Evolutionary conservation across 2,113 vertebrate species (phyloP), one percentile per base, ranked within the genome.

Genomic region (Motacilla alba): DNA sequence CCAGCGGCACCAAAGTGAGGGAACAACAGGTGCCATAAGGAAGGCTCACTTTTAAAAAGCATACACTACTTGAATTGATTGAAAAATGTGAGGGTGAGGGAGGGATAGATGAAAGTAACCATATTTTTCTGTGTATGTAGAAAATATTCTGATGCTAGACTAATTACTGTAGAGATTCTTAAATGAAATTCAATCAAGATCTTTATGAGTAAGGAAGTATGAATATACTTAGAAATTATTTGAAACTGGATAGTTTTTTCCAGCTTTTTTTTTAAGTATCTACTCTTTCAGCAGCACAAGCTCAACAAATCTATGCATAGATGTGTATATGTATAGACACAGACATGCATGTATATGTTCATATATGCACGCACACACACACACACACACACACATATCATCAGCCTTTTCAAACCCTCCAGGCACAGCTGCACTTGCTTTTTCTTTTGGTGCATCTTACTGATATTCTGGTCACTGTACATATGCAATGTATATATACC

Each of bases 261-360:
- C 1, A 4, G 12, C 7, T 3, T 10, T 43, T 53, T 69, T 63
- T 66, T 63, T 55, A 11, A 21, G 30, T 21, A 12, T 13, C 1
- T 67, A 7, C 8, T 28, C 9, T 75, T 90, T 58, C 39, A 46
- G 19, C 21, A 69, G 7, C 24, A 74, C 7, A 70, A 67, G 28
- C 27, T 78, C 50, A 82, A 58, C 5, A 46, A 14, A 5, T 11
- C 5, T 64, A 4, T 26, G 26, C 6, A 19, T 26, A 0, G 10
- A 6, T 15, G 2, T 53, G 0, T 30, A 2, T 10, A 2, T 15
- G 5, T 26, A 17, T 11, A 46, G 27, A 31, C 3, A n/a, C 2
- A 69, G 3, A 23, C 9, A 24, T 6, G 35, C 6, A 68, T 15
- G 46, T 16, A 23, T 11, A 7, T 24, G 5, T 20, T 1, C 13